Base-by-base conservation (phyloP, 2,797 vertebrate genomes). In the Acanthornis magna region DNA sequence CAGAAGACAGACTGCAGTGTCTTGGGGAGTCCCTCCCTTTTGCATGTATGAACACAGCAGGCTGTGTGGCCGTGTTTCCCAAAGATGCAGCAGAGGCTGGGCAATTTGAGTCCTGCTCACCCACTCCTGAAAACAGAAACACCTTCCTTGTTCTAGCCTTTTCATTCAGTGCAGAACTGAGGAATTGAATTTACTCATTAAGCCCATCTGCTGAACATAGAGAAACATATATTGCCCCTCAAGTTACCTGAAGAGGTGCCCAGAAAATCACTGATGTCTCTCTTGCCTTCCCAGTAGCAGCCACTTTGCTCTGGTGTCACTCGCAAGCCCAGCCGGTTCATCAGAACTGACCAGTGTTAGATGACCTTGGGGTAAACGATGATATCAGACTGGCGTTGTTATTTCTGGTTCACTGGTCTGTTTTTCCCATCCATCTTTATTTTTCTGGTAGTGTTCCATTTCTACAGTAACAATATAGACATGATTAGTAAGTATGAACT, bases 401-500 rank as follows among this genome's bases (percentile, higher is more conserved):
- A 4, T 65, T 93, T 82, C 71, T 67, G 54, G 8, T 53, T 86
- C 86, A 26, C 51, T 45, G 63, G 18, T 50, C 23, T 58, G 36
- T 62, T 88, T 87, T 68, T 7, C 34, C 25, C 48, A 68, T 20
- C 21, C 38, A 30, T 72, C 50, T 79, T 47, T 91, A 12, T 87
- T 93, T 71, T 87, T 54, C 54, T 89, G 70, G 30, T 71, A n/a
- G 16, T 27, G 34, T 66, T 95, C 54, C 16, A 36, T 65, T 54
- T 78, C 70, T 62, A 22, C 62, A 67, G 13, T 45, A 65, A 63
- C 38, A 83, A 62, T 42, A 67, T 7, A 45, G 57, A 48, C 21
- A 8, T 36, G 38, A 76, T 75, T 75, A 90, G 34, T 36, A 66
- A 90, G 60, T 36, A 78, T n/a, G 60, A 89, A 51, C 58, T 36